A percentile compares a stretch with the other conserved stretches of the same genome.
Evolutionary conservation across 1,140 invertebrate genomes (phyloP).

Genomic region (Hypsibius dujardini): DNA sequence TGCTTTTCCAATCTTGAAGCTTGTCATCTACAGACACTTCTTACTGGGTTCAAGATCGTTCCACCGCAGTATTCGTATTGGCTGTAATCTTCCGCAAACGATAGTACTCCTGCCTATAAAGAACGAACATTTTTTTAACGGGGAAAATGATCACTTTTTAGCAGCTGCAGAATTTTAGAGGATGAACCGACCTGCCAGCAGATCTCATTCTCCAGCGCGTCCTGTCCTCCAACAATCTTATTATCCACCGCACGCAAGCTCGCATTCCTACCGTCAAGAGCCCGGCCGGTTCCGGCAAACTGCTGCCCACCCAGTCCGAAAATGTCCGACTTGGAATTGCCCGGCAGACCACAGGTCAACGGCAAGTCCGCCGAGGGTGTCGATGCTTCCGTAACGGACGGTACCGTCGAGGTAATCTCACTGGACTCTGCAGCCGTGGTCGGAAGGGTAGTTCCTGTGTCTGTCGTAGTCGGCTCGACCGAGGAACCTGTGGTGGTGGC

Average conservation of each 20-base stretch:
- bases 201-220: conserved; percentile 1
- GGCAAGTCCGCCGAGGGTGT: background rate
- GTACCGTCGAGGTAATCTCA: background rate
- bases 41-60: background rate
- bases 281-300: no score
- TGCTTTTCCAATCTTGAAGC: background rate
- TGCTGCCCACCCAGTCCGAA: background rate
- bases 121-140: background rate
- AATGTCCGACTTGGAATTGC: background rate
- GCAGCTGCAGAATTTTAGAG: no score
- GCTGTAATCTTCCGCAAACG: background rate
- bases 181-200: background rate
- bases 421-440: background rate
- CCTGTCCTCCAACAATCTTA: conserved; percentile 10
- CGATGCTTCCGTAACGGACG: background rate
- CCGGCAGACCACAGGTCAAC: background rate
- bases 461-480: background rate
- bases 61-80: conserved; percentile 13
- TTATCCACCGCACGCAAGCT: background rate
- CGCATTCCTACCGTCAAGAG: background rate
- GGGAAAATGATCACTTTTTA: no score
- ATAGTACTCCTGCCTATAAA: background rate
- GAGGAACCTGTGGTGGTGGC: background rate
- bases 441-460: background rate
- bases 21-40: background rate